Conservation (phyloP, 2,797 vertebrate genomes). For the Danio jaintianensis region DNA sequence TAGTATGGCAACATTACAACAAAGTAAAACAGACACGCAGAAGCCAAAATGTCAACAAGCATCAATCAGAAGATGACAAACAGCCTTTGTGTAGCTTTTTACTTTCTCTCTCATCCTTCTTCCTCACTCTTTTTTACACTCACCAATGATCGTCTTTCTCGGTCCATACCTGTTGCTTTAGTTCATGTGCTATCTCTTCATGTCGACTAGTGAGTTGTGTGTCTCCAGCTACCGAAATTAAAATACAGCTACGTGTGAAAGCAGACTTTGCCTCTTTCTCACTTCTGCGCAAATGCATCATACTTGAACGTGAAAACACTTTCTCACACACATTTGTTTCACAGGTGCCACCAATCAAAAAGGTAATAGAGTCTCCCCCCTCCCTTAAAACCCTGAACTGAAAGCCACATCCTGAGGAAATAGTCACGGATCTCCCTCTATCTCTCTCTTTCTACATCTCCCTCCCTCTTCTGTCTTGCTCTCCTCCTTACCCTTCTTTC, state of each 20-base stretch:
- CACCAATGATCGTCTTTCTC: constrained; percentile 42
- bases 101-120: not conserved
- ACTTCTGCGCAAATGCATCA: constrained; percentile 46
- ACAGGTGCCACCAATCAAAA: constrained; percentile 65
- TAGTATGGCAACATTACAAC: not conserved
- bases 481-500: constrained; percentile 49
- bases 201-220: not conserved
- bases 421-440: constrained; percentile 66
- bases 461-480: constrained; percentile 4
- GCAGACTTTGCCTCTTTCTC: constrained; percentile 28
- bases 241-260: constrained; percentile 49
- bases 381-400: constrained; percentile 61
- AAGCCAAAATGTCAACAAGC: not conserved
- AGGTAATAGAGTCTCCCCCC: constrained; percentile 63
- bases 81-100: constrained; percentile 24
- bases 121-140: constrained; percentile 46
- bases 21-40: not conserved
- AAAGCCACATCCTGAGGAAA: constrained; percentile 72
- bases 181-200: constrained; percentile 38
- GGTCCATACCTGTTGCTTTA: constrained; percentile 56
- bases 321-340: constrained; percentile 52
- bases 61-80: not conserved
- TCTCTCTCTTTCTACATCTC: constrained; percentile 30
- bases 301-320: constrained; percentile 57
- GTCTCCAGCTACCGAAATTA: constrained; percentile 54